Conservation (phyloP, 2,797 vertebrate species). For the Tenualosa thibaudeaui region DNA sequence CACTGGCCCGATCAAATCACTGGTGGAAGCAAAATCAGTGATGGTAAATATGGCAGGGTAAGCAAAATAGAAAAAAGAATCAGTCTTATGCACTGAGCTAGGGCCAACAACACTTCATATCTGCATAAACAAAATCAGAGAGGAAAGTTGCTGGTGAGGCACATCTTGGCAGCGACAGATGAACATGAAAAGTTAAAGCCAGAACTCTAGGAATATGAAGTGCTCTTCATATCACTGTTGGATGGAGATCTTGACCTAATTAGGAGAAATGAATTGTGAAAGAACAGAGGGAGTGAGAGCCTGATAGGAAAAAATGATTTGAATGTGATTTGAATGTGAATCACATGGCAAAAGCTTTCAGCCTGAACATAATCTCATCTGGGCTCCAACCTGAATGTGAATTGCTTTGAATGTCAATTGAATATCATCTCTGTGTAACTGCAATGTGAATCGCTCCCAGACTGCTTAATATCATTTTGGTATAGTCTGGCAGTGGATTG, state of each 20-base stretch:
- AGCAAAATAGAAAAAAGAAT: not conserved
- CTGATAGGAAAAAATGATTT: constrained; percentile 3
- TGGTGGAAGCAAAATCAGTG: not conserved
- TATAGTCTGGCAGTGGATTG: not conserved
- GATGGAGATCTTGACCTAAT: constrained; percentile 23
- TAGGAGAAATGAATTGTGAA: constrained; percentile 12
- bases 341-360: not conserved
- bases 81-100: not conserved
- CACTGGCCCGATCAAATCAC: not conserved
- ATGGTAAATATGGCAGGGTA: not conserved
- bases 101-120: not conserved
- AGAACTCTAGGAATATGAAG: constrained; percentile 13
- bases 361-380: constrained; percentile 16
- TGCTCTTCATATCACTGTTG: not conserved
- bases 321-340: constrained; percentile 19
- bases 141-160: not conserved
- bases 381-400: constrained; percentile 27
- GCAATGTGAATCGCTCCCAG: not conserved
- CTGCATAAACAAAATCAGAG: not conserved
- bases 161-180: not conserved
- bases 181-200: not conserved
- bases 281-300: not conserved
- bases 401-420: constrained; percentile 24
- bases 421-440: constrained; percentile 15
- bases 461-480: constrained; percentile 10